Base-by-base conservation (phyloP, 2,888 invertebrate species). In the Chaetogeoica ovagalla region DNA sequence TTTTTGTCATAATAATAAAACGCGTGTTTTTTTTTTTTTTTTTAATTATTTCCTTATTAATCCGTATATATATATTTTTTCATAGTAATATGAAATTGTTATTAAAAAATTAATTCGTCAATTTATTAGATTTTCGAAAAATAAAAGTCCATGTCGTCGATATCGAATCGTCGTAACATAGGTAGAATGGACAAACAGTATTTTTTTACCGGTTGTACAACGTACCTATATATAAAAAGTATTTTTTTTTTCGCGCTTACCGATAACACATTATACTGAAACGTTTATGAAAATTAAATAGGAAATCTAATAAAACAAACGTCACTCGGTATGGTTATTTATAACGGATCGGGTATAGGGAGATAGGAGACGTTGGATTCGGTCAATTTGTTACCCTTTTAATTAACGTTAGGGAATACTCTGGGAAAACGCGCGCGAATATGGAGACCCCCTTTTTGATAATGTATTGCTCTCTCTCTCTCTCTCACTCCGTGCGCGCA, bases 311-410 rank as follows among this genome's bases (percentile, higher is more conserved):
- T 79, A 79, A 71, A 79, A 71, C 71, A n/a, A 63, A 62, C 55
- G 63, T 79, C 70, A 13, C 62, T 30, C n/a, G n/a, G 55, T 65
- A 63, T 52, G 69, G 79, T 79, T 79, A 79, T 79, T 79, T 79
- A 79, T 79, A 79, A 79, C 79, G 55, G 70, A 79, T 71, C 65
- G 43, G 63, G 15, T 52, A 77, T 69, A 39, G 21, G 52, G n/a
- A n/a, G n/a, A 39, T 2, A 76, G 19, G 37, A 43, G 79, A 62
- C 19, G 71, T 71, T 9, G 55, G 11, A 13, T 65, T 70, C 71
- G 79, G 79, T 79, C 79, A 79, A 79, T 79, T 79, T 79, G 79
- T 79, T 79, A 79, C 63, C 70, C 79, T 70, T 79, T 79, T 79
- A 79, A 79, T 79, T 79, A 79, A 79, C 71, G 79, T 71, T 63